Conservation (phyloP, 1,140 invertebrate species). For the Ridgeia piscesae region DNA sequence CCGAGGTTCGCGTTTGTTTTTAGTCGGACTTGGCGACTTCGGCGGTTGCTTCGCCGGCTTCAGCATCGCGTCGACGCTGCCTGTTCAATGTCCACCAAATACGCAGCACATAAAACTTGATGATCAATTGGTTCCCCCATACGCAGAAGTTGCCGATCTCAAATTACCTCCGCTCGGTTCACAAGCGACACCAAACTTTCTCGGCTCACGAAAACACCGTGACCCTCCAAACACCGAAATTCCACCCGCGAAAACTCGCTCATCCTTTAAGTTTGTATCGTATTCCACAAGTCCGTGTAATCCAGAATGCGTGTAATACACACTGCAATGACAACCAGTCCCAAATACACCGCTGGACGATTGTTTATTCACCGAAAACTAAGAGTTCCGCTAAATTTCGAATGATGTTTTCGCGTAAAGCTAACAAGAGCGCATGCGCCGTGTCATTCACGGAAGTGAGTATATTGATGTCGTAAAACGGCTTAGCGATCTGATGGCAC, state of each 20-base stretch:
- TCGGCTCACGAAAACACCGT: conserved; percentile 3
- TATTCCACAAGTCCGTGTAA: background rate
- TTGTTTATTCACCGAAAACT: background rate
- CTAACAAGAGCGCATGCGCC: conserved; percentile 16
- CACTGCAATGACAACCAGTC: background rate
- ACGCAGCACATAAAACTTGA: background rate
- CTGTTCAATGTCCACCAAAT: conserved; percentile 1
- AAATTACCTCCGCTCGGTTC: background rate
- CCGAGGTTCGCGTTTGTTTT: conserved; percentile 27
- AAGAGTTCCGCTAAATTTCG: conserved; percentile 10
- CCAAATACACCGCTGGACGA: background rate
- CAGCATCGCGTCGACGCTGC: conserved; percentile 1
- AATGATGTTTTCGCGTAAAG: conserved; percentile 15
- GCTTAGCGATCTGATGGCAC: background rate
- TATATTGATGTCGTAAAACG: conserved; percentile 8
- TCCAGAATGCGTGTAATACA: background rate
- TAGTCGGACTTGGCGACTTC: conserved; percentile 11
- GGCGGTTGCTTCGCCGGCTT: conserved; percentile 9
- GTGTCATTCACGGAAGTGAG: background rate
- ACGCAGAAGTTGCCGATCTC: conserved; percentile 3
- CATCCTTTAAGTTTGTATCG: background rate
- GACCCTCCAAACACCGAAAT: background rate
- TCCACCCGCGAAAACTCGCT: background rate
- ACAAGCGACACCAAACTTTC: conserved; percentile 4
- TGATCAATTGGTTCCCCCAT: background rate